These are phyloP conservation scores for Orientallactaga sibirica DNA, from an alignment of 2,797 vertebrate genomes.

Conservation along the genomic window DNA sequence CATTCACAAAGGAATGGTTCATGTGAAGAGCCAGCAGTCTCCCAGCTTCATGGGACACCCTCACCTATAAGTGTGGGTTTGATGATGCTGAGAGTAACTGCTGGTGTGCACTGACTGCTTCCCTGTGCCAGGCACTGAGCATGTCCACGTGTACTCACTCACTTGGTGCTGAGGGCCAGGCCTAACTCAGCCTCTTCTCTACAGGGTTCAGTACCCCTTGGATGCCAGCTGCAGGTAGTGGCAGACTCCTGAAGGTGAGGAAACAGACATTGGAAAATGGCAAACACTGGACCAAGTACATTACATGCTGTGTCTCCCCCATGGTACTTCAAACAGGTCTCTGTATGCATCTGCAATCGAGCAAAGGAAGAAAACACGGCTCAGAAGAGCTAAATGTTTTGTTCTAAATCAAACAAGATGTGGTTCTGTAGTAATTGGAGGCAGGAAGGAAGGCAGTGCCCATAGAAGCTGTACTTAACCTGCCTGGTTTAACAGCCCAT, in stretches of 20 bases:
- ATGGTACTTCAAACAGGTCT: neutral
- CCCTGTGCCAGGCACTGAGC: rapidly evolving
- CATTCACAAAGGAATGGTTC: rapidly evolving
- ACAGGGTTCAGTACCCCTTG: rapidly evolving
- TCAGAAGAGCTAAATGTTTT: neutral
- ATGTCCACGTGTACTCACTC: neutral
- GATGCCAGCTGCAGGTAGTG: neutral
- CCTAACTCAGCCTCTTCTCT: neutral
- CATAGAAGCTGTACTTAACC: neutral
- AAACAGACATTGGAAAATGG: rapidly evolving
- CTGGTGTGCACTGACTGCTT: neutral
- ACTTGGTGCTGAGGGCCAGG: neutral
- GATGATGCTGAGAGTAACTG: neutral
- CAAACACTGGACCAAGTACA: rapidly evolving
- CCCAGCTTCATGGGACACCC: neutral
- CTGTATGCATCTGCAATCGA: neutral
- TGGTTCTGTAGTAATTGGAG: neutral
- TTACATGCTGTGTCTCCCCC: neutral
- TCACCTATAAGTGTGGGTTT: neutral
- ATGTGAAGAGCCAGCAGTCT: neutral
- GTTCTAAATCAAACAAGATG: neutral
- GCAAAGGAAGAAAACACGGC: neutral
- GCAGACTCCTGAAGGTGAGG: neutral
- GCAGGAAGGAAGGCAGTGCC: rapidly evolving
- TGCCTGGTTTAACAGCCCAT: neutral